Percentiles rank a stretch among this genome's conserved stretches.
These are phyloP conservation scores for Cheilosia scutellata DNA, from an alignment of 2,888 invertebrate genomes.

Conservation along the genomic window DNA sequence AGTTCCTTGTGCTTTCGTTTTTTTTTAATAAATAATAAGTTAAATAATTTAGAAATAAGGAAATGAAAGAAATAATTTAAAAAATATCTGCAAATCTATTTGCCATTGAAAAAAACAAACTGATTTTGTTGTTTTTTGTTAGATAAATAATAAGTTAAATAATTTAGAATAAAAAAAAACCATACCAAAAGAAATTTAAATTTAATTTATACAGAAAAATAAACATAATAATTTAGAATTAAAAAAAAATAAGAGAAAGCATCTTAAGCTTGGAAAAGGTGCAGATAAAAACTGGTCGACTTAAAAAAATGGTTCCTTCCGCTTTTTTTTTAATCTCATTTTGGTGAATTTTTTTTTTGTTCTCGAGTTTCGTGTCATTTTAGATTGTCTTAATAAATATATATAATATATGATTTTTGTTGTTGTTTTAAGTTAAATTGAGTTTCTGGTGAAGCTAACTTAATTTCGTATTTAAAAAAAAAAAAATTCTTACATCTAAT, in stretches of 20 bases:
- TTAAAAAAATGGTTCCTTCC: constrained; percentile 20
- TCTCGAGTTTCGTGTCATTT: constrained; percentile 12
- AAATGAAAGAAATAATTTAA: constrained; percentile 15
- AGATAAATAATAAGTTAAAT: too few species aligned
- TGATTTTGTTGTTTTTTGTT: too few species aligned
- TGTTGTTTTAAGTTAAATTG: constrained; percentile 8
- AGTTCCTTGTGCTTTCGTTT: not conserved
- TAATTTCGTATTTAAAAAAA: constrained; percentile 10
- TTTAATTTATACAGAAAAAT: not conserved
- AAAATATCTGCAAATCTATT: not conserved
- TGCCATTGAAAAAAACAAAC: not conserved
- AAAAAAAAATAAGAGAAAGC: not conserved
- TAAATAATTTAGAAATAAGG: not conserved
- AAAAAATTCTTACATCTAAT: not conserved
- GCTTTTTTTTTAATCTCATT: not conserved
- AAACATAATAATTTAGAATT: not conserved
- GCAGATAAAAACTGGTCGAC: not conserved
- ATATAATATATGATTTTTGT: constrained; percentile 7
- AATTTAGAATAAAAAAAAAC: too few species aligned
- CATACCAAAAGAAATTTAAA: too few species aligned
- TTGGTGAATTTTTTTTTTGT: constrained; percentile 40
- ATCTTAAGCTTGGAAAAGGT: too few species aligned
- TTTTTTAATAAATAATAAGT: not conserved
- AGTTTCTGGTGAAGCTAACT: constrained; percentile 27
- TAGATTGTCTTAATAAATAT: constrained; percentile 37